These are phyloP conservation scores for Drosophila koepferae DNA, from an alignment of 2,888 invertebrate species.

Conservation along the genomic window DNA sequence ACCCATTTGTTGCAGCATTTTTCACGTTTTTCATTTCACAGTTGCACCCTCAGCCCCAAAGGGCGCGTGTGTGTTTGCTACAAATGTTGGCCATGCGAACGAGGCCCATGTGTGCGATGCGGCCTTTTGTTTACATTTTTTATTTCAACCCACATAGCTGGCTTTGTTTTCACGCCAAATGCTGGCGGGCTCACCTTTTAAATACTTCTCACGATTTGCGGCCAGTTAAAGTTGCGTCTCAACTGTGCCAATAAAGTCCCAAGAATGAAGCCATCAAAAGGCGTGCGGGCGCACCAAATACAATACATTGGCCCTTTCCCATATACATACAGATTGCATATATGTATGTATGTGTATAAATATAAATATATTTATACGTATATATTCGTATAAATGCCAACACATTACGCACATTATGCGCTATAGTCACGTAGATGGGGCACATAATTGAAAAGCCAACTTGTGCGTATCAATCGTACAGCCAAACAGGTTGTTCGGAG, in stretches of 20 bases:
- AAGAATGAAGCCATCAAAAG: slow-evolving; percentile 63
- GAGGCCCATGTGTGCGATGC: slow-evolving; percentile 69
- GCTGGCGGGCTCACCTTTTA: slow-evolving; percentile 63
- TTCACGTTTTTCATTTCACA: slow-evolving; percentile 71
- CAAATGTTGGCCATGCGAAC: slow-evolving; percentile 64
- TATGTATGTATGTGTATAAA: background rate
- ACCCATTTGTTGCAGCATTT: slow-evolving; percentile 75
- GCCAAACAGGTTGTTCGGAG: slow-evolving; percentile 53
- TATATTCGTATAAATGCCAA: slow-evolving; percentile 11
- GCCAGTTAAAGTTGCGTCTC: slow-evolving; percentile 46
- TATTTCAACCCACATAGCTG: slow-evolving; percentile 72
- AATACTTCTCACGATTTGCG: slow-evolving; percentile 53
- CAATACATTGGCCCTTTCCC: background rate
- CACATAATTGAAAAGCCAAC: slow-evolving; percentile 78
- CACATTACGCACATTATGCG: slow-evolving; percentile 63
- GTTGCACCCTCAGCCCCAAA: slow-evolving; percentile 40
- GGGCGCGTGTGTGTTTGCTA: slow-evolving; percentile 23
- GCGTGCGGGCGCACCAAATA: slow-evolving; percentile 42
- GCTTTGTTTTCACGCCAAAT: slow-evolving; percentile 55
- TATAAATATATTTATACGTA: background rate
- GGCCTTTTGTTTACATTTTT: slow-evolving; percentile 78
- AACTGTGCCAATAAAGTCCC: slow-evolving; percentile 47
- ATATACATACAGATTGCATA: background rate
- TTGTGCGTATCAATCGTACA: slow-evolving; percentile 70
- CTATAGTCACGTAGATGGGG: slow-evolving; percentile 71